These are phyloP conservation scores for Aselliscus stoliczkanus DNA, from an alignment of 2,797 vertebrate species.

Conservation along the genomic window DNA sequence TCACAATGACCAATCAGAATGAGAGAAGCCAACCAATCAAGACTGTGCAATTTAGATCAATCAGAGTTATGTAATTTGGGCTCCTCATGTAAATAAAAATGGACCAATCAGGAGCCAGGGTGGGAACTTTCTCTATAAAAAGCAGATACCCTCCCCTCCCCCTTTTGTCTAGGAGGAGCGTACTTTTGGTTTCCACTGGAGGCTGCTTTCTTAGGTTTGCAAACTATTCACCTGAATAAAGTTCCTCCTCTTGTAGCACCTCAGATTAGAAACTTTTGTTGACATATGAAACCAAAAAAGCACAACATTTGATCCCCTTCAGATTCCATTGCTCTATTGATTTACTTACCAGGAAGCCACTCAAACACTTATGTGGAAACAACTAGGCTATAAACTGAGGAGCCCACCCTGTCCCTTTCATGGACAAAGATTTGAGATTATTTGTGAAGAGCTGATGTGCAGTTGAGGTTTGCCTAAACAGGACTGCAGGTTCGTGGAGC, in stretches of 20 bases:
- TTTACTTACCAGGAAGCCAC: neutral
- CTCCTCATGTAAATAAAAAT: neutral
- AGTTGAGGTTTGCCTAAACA: neutral
- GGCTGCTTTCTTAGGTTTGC: neutral
- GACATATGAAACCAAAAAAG: neutral
- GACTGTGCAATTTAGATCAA: neutral
- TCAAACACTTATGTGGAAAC: neutral
- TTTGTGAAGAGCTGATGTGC: neutral
- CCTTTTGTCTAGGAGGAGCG: neutral
- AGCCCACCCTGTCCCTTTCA: neutral
- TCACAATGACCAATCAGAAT: neutral
- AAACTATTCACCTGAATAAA: neutral
- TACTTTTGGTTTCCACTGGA: neutral
- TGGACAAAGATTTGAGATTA: no score
- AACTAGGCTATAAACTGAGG: neutral
- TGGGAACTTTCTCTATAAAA: neutral
- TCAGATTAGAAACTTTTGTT: neutral
- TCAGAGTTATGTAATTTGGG: neutral
- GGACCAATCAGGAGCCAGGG: neutral
- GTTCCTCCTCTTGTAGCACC: neutral
- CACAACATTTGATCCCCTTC: neutral
- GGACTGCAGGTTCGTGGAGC: neutral
- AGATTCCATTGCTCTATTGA: neutral
- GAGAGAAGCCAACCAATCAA: neutral
- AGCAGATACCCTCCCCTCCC: no score